A percentile compares a stretch with the other conserved stretches of the same genome.
Evolutionary conservation across 2,888 invertebrate genomes (phyloP).

Genomic region (Limenitis arthemis): DNA sequence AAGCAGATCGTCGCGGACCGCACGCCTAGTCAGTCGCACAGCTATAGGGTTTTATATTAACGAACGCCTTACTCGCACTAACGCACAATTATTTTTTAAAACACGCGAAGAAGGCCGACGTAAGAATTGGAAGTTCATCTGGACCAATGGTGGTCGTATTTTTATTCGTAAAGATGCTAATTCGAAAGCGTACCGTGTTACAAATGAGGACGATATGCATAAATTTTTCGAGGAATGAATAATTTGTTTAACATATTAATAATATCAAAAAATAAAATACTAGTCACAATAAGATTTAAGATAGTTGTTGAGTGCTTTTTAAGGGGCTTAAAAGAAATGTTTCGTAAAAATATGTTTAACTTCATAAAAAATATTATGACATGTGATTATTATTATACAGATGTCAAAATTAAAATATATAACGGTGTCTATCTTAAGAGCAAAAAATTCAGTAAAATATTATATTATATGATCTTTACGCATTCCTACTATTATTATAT

Average conservation of each 20-base stretch:
- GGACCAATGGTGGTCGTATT: constrained; percentile 1
- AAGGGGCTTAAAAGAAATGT: no score
- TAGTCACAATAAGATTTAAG: no score
- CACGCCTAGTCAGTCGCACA: no score
- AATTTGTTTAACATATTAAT: background rate
- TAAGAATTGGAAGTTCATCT: background rate
- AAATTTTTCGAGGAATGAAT: background rate
- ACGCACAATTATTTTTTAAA: constrained; percentile 18
- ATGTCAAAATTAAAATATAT: background rate
- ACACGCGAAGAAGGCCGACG: constrained; percentile 12
- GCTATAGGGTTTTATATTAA: constrained; percentile 21
- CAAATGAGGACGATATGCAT: background rate
- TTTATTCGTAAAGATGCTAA: background rate
- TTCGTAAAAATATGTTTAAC: no score
- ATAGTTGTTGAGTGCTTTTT: no score
- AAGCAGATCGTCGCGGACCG: no score
- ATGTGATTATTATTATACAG: background rate
- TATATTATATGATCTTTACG: background rate
- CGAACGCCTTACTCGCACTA: constrained; percentile 18
- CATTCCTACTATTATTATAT: background rate
- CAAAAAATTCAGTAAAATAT: background rate
- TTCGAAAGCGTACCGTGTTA: background rate
- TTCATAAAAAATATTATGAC: no score
- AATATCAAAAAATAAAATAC: no score
- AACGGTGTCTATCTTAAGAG: background rate